Evolutionary conservation across 2,113 vertebrate species (phyloP).

Genomic region (Hassar affinis): DNA sequence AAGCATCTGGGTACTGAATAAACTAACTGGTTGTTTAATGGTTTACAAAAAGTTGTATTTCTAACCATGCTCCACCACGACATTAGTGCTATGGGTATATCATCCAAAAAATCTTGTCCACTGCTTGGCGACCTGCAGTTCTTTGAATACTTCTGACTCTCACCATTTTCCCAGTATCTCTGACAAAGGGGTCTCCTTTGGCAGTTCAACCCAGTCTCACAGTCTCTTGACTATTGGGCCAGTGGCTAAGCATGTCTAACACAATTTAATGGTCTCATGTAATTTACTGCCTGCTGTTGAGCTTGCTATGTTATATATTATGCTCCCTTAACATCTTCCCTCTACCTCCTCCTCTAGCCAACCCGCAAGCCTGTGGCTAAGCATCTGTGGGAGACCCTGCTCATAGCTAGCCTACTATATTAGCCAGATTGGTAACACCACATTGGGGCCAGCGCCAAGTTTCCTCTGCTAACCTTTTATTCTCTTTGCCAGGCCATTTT

Average conservation of each 20-base stretch:
- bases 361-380: background rate
- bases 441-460: background rate
- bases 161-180: background rate
- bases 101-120: background rate
- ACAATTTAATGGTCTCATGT: background rate
- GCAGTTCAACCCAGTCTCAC: background rate
- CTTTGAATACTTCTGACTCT: background rate
- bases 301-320: background rate
- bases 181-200: background rate
- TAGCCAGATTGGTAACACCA: background rate
- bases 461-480: background rate
- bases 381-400: background rate
- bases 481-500: background rate
- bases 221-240: background rate
- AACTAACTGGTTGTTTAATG: background rate
- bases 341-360: background rate
- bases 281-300: constrained; percentile 11
- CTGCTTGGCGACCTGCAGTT: background rate
- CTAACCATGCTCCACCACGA: background rate
- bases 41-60: background rate
- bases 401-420: background rate
- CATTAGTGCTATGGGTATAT: background rate
- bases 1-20: background rate
- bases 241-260: background rate
- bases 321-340: background rate